A percentile compares a stretch with the other conserved stretches of the same genome.
Conservation (phyloP, 1,140 invertebrate species). For the Lucilia cuprina region DNA sequence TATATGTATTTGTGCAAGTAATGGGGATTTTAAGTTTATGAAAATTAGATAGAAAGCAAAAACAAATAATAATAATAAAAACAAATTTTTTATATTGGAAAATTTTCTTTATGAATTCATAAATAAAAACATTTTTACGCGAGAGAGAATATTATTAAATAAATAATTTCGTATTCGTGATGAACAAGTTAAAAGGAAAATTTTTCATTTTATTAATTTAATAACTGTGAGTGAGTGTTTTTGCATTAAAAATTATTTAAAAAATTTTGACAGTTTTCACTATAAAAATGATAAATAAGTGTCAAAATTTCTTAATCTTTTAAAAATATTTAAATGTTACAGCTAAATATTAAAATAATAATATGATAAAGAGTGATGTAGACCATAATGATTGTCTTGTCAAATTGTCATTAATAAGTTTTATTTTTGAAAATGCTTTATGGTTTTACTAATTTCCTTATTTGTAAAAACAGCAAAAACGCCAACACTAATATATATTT, state of each 20-base stretch:
- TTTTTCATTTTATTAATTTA: background rate
- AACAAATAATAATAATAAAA: background rate
- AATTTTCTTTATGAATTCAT: background rate
- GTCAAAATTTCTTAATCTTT: background rate
- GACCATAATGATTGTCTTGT: background rate
- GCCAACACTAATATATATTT: background rate
- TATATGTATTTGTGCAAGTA: too few species aligned
- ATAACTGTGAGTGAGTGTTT: too few species aligned
- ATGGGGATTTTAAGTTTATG: too few species aligned
- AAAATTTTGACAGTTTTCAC: too few species aligned
- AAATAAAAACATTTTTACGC: background rate
- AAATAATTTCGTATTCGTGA: background rate
- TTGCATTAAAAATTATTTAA: too few species aligned
- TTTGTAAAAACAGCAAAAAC: background rate
- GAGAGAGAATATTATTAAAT: background rate
- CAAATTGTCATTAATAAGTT: background rate
- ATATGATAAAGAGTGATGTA: background rate
- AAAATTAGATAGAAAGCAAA: too few species aligned
- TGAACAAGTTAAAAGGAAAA: background rate
- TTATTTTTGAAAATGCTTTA: background rate
- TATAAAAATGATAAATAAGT: background rate
- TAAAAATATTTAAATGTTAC: background rate
- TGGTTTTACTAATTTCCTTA: background rate
- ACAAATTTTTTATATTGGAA: background rate
- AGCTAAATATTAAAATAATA: background rate